Evolutionary conservation across 92 coral and sea anemone species (phyloP), one percentile per base, ranked within the genome.

Genomic region (Desmophyllum pertusum): DNA sequence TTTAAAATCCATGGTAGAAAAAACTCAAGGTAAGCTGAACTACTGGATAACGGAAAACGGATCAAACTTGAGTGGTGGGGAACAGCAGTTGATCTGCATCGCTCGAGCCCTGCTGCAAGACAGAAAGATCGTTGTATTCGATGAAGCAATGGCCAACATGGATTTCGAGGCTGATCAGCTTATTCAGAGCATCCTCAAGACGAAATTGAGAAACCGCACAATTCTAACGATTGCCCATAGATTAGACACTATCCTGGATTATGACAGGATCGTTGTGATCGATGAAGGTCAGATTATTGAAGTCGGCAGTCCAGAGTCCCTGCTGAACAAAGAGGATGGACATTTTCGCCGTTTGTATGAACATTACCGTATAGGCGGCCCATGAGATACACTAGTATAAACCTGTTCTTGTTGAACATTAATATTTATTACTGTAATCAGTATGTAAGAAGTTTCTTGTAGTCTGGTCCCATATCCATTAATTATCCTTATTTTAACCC

Each of bases 231-330:
- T 68, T 36, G 73, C 73, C 46, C 46, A 35, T 36, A 3, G 73
- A 68, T 38, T 68, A n/a, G 29, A 21, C 29, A 1, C 73, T 6
- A 68, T 68, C 46, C 23, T 35, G 25, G 46, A 68, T 39, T 68
- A 39, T 68, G 73, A 68, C 73, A 68, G 46, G n/a, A 33, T 68
- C 10, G 41, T 68, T 35, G 73, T 68, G 41, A 39, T 36, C 4
- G 46, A 39, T 35, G 73, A 68, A 39, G 45, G 46, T 35, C 73
- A 68, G 73, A 39, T 68, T n/a, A 23, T 35, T 35, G 73, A 36
- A 27, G 67, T 27, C 9, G 21, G 55, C 6, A 52, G 59, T 52
- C 59, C 59, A 52, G n/a, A 52, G 25, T 52, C 55, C 23, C 55
- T 50, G 55, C 55, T 50, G 23, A 50, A 52, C 3, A 2, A 52